A percentile compares a stretch with the other conserved stretches of the same genome.
Conservation (phyloP, 1,140 invertebrate genomes). For the Olivierus martensii region DNA sequence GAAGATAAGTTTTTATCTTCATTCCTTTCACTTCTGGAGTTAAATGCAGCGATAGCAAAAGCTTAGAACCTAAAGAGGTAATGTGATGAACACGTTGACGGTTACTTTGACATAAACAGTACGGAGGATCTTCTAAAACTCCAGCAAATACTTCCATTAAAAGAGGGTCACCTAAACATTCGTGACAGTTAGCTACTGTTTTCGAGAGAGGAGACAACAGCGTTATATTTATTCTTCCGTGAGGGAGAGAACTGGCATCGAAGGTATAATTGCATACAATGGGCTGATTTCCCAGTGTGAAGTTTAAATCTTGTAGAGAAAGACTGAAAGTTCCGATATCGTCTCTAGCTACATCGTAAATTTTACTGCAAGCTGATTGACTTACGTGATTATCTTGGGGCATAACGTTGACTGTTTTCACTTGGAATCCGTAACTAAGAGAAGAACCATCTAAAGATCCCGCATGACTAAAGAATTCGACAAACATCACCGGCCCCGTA, state of each 20-base stretch:
- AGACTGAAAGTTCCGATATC: constrained; percentile 1
- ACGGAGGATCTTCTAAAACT: constrained; percentile 8
- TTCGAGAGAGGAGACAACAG: constrained; percentile 18
- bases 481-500: constrained; percentile 15
- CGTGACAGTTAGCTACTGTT: constrained; percentile 13
- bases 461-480: constrained; percentile 15
- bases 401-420: constrained; percentile 16
- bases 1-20: not conserved
- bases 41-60: constrained; percentile 10
- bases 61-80: constrained; percentile 6
- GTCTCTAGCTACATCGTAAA: not conserved
- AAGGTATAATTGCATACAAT: constrained; percentile 19
- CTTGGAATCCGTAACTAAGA: constrained; percentile 21
- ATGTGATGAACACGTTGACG: constrained; percentile 3
- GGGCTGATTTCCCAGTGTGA: constrained; percentile 3
- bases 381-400: constrained; percentile 4
- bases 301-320: constrained; percentile 10
- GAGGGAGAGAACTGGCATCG: constrained; percentile 13
- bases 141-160: constrained; percentile 15
- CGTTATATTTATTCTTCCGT: constrained; percentile 18
- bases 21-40: not conserved
- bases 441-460: constrained; percentile 22
- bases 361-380: constrained; percentile 8
- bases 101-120: constrained; percentile 14
- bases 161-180: constrained; percentile 11